These are phyloP conservation scores for Gallinago nigripennis DNA, from an alignment of 2,797 vertebrate genomes.

Conservation along the genomic window DNA sequence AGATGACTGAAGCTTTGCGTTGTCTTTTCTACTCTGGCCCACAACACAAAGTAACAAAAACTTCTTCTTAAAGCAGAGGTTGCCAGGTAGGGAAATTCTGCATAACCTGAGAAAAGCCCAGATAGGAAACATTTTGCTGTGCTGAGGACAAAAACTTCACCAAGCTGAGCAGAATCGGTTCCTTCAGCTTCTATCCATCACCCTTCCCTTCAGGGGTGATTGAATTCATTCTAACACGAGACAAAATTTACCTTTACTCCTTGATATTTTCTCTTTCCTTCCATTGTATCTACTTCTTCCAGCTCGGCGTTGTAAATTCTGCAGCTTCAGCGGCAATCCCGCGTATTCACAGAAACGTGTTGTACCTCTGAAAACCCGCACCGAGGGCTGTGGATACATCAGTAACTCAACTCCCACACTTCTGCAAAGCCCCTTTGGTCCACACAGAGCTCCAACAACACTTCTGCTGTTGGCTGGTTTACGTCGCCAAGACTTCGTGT, in stretches of 20 bases:
- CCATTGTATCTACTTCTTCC: neutral
- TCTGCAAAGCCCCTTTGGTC: neutral
- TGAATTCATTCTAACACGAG: neutral
- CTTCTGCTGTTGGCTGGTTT: neutral
- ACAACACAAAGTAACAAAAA: neutral
- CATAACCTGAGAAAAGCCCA: neutral
- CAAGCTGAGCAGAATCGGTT: neutral
- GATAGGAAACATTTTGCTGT: neutral
- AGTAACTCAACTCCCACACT: neutral
- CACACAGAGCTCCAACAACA: neutral
- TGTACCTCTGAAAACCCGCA: neutral
- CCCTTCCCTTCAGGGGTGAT: neutral
- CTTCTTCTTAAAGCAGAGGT: neutral
- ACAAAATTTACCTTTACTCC: neutral
- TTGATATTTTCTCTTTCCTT: neutral
- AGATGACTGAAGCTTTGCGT: neutral
- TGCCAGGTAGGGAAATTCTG: neutral
- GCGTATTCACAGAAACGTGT: rapidly evolving
- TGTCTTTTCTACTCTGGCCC: neutral
- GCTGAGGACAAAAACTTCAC: neutral
- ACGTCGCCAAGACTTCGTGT: neutral
- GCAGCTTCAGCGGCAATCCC: neutral
- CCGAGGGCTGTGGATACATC: rapidly evolving
- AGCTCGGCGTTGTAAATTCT: neutral
- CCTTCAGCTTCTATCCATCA: neutral